Conservation (phyloP, 2,888 invertebrate species). For the Eilema griseolum region DNA sequence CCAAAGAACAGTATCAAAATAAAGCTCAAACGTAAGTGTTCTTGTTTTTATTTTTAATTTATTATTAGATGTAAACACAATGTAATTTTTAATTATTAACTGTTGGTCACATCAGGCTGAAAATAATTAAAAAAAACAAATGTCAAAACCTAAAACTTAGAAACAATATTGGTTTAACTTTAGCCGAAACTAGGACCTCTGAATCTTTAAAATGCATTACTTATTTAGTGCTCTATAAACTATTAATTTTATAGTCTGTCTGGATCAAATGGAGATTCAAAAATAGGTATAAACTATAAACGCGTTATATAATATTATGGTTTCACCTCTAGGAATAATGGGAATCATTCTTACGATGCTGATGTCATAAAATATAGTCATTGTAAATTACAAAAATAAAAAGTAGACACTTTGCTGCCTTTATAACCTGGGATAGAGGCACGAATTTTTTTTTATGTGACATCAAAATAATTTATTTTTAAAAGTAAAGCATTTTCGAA, state of each 20-base stretch:
- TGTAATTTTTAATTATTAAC: background rate
- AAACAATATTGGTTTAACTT: no score
- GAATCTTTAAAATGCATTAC: no score
- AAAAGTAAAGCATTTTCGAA: background rate
- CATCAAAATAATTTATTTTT: background rate
- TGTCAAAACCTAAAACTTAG: no score
- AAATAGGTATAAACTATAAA: background rate
- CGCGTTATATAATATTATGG: background rate
- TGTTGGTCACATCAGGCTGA: no score
- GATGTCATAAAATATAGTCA: background rate
- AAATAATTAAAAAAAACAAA: no score
- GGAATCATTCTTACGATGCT: background rate
- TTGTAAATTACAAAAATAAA: background rate
- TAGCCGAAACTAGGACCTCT: no score
- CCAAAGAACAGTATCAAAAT: conserved; percentile 84
- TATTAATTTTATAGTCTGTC: background rate
- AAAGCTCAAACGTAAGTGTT: conserved; percentile 83
- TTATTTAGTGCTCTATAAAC: no score
- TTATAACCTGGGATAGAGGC: background rate
- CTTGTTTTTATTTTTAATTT: background rate
- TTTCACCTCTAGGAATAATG: background rate
- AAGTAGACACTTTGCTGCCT: no score
- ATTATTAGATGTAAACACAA: background rate
- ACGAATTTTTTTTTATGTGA: background rate
- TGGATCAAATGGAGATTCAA: background rate